Evolutionary conservation across 2,797 vertebrate species (phyloP), one percentile per base, ranked within the genome.

Genomic region (Rhinoraja longicauda): DNA sequence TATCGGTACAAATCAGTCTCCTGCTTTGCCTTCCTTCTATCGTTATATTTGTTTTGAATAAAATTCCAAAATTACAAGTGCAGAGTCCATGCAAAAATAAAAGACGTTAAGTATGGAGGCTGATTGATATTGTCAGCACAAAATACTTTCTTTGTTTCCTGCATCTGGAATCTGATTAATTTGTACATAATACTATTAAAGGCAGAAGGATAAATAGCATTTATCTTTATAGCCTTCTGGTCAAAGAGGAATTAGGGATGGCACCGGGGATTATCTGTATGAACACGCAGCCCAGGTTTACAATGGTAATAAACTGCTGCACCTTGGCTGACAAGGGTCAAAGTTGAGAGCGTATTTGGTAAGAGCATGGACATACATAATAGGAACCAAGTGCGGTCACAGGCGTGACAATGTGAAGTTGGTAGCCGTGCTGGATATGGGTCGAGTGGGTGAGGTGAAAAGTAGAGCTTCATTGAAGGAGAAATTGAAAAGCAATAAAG

Each of bases 1-100:
- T 94, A 95, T 96, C 97, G 96, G 95, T 96, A 95, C 95, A 95
- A 96, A 96, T 94, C 95, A 96, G 95, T 96, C 95, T 94, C 93
- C 21, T 93, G 94, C 94, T 96, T 96, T 96, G 95, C 95, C 93
- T 75, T 57, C 95, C 0, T 94, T 94, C 93, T 93, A 94, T 95
- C 64, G 59, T 57, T 15, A 92, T 10, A 2, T 4, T 21, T 5
- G 93, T 62, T 53, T 94, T 94, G 93, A 93, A 93, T 93, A 76
- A 29, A 79, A 94, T 94, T 93, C 93, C 93, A 94, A 73, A 94
- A 94, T 93, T 93, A 94, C 95, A 95, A 96, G 95, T 93, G 93
- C 36, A n/a, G 26, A 75, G 19, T 15, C 39, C 45, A 6, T 7
- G 70, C 39, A 92, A 75, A 53, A 92, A 36, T 45, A 53, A 75